Evolutionary conservation across 2,797 vertebrate genomes (phyloP), one percentile per base, ranked within the genome.

Genomic region (Natrix natrix): DNA sequence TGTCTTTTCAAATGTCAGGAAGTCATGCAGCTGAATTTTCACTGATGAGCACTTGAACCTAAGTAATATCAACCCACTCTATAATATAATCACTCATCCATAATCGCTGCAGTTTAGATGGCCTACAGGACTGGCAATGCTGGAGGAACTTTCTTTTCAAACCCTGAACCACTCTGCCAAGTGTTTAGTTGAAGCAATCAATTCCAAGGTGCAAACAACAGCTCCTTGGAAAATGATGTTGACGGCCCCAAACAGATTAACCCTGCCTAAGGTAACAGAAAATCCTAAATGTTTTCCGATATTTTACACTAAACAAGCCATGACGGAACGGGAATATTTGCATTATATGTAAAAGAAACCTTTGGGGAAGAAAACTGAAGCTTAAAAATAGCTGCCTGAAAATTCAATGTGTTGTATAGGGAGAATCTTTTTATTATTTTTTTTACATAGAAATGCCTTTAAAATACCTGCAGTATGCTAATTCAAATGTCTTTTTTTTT

Each of bases 161-260:
- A 83, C 22, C 52, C 66, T 17, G 17, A 86, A 20, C 87, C 86
- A 52, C n/a, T 83, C 88, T 91, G 90, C 52, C 61, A 66, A 32
- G 32, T 12, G 3, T 37, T 91, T 86, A 63, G 28, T 28, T 83
- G 57, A 86, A 83, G 43, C 48, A 32, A 24, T 20, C 78, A 17
- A 20, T 61, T 89, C 69, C 59, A 86, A 66, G 61, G 61, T 13
- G 74, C 90, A 89, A 66, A 89, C 87, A 86, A 20, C 69, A 48
- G 20, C 57, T 63, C 54, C 69, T 83, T 86, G 60, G 61, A 60
- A 93, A 91, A 93, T 37, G 5, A 60, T 61, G 86, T 91, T 37
- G 26, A 66, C 87, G 57, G 93, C 90, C 91, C 32, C 59, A 37
- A 86, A 32, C 57, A 89, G 93, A 93, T 93, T 93, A 93, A 89